Conservation (phyloP, 2,113 vertebrate species). For the Cricetomys ansorgei region DNA sequence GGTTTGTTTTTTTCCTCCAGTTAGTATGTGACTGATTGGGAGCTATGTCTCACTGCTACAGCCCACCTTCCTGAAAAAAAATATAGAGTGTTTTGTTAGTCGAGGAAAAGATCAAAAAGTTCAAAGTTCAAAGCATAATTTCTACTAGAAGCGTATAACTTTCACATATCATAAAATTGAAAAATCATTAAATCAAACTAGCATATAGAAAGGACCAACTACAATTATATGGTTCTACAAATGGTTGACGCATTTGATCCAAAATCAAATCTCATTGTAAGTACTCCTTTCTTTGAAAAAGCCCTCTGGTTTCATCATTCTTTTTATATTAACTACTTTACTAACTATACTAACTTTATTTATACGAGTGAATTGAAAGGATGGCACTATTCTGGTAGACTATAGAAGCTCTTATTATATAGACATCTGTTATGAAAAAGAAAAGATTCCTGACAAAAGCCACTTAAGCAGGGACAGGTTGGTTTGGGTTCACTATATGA, state of each 20-base stretch:
- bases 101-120: not conserved
- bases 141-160: not conserved
- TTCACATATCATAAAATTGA: not conserved
- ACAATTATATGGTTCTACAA: not conserved
- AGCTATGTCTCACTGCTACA: not conserved
- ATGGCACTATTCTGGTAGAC: too few relatives aligned
- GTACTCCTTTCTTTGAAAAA: not conserved
- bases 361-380: too few relatives aligned
- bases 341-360: not conserved
- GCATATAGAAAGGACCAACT: not conserved
- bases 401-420: too few relatives aligned
- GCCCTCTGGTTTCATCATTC: not conserved
- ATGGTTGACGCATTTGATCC: not conserved
- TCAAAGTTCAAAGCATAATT: not conserved
- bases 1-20: too few relatives aligned
- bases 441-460: not conserved
- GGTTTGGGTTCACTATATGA: not conserved
- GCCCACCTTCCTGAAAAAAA: not conserved
- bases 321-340: not conserved
- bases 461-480: not conserved
- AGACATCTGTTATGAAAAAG: too few relatives aligned
- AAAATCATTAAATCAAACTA: not conserved
- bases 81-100: not conserved
- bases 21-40: not conserved
- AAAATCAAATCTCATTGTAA: not conserved